Base-by-base conservation (phyloP, 2,888 invertebrate genomes). In the Drosophila yooni region DNA sequence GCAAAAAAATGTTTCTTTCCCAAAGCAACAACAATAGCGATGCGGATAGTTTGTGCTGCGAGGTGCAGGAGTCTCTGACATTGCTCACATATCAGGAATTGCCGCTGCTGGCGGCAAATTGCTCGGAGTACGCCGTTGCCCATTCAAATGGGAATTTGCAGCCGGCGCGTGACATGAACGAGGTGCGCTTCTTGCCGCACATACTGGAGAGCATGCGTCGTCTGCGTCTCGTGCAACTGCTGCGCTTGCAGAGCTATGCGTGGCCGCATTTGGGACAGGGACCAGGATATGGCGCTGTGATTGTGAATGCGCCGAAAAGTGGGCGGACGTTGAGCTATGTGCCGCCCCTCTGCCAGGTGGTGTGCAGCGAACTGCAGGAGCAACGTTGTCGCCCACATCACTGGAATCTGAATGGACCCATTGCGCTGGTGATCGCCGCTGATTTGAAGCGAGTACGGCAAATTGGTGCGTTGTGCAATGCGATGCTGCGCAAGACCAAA, bases 231-330 rank as follows among this genome's bases (percentile, higher is more conserved):
- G 70, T 56, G 11, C 43, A 62, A 0, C 11, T 89, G 58, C 52
- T 71, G 36, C 85, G 85, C 3, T n/a, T 85, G 21, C 85, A 85
- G 57, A 85, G 88, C 67, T 82, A 82, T 53, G 68, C 85, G 0
- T 85, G 85, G 85, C 74, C 83, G 0, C 68, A 88, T 27, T 36
- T 85, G 7, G 13, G 18, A 7, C 18, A 29, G 4, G 76, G 74
- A 0, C 6, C 50, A 0, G 68, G 38, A 0, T 53, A 79, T 33
- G 88, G 85, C 0, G 88, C 73, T 2, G 52, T 85, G 21, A 67
- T 85, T 8, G 76, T 89, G 5, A 71, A 74, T 52, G 81, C 83
- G 0, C 88, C 90, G 2, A 60, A 62, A 15, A 89, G 90, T 50
- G 85, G 85, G 7, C 88, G 89, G 11, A 82, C 86, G 0, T 11